Conservation (phyloP, 2,888 invertebrate genomes). For the Cyclophora albipunctata region DNA sequence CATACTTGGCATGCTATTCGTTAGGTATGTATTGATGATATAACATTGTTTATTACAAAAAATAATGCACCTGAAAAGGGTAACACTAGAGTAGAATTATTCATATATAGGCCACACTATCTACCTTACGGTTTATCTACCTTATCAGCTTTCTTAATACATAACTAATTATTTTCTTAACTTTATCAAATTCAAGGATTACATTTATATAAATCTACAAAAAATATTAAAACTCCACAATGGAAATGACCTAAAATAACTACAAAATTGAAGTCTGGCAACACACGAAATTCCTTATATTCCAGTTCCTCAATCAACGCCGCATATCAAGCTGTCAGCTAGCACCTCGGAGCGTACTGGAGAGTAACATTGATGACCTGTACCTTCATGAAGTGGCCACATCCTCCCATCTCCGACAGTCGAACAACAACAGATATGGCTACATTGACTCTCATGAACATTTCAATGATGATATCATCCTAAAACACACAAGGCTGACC, state of each 20-base stretch:
- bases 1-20: constrained; percentile 4
- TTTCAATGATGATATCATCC: constrained; percentile 32
- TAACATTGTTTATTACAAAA: neutral
- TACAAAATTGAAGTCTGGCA: too few species aligned
- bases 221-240: too few species aligned
- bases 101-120: too few species aligned
- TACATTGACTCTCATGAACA: neutral
- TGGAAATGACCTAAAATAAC: too few species aligned
- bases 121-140: too few species aligned
- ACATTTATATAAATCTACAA: too few species aligned
- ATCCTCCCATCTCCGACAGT: constrained; percentile 10
- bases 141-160: too few species aligned
- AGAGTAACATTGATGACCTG: constrained; percentile 44
- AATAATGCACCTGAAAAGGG: too few species aligned
- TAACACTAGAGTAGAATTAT: too few species aligned
- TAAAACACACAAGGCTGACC: constrained; percentile 43
- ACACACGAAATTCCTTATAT: too few species aligned
- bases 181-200: too few species aligned
- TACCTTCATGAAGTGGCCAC: constrained; percentile 36
- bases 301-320: constrained; percentile 53
- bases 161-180: too few species aligned
- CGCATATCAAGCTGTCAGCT: constrained; percentile 61
- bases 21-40: constrained; percentile 9
- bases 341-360: constrained; percentile 39
- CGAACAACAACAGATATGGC: constrained; percentile 13